Base-by-base conservation (phyloP, 2,113 vertebrate species). In the Chunga burmeisteri region DNA sequence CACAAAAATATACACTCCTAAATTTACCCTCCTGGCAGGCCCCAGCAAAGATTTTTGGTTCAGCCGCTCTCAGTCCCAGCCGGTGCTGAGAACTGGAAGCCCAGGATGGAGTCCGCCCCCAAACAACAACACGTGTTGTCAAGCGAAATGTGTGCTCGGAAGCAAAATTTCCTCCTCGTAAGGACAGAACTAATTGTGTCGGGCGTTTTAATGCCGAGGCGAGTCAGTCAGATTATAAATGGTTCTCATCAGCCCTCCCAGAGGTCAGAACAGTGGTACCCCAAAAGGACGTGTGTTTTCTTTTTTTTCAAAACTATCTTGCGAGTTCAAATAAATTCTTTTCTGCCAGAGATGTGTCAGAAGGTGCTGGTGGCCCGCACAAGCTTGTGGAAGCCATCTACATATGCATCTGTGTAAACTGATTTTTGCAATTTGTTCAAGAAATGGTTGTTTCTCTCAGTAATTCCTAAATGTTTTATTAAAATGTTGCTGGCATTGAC, bases 321-420 rank as follows among this genome's bases (percentile, higher is more conserved):
- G 18, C 46, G 55, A 82, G 73, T 80, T 77, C 42, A 70, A 17
- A 82, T 66, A 30, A 88, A 59, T 67, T 77, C 20, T 16, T 80
- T 85, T 15, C 44, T 67, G 46, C 19, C 56, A 42, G 22, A 84
- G 59, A 23, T 75, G 49, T 44, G 40, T 53, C 44, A 68, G 38
- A 68, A 94, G 59, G 80, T 3, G 3, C 55, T 77, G 63, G 47
- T 77, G 82, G 62, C 68, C 81, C 71, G n/a, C 53, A 20, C 0
- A 0, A 80, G 58, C 25, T 40, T 34, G 11, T 40, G 61, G 86
- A 53, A 84, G 65, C 44, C 46, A 34, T 47, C 32, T 73, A 27
- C 4, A 8, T 25, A 17, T 0, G 0, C 30, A 15, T 44, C 38
- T 32, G 20, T 68, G 22, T 66, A 72, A 81, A 46, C 0, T 68